Conservation (phyloP, 2,888 invertebrate genomes). For the Andrena minutula region DNA sequence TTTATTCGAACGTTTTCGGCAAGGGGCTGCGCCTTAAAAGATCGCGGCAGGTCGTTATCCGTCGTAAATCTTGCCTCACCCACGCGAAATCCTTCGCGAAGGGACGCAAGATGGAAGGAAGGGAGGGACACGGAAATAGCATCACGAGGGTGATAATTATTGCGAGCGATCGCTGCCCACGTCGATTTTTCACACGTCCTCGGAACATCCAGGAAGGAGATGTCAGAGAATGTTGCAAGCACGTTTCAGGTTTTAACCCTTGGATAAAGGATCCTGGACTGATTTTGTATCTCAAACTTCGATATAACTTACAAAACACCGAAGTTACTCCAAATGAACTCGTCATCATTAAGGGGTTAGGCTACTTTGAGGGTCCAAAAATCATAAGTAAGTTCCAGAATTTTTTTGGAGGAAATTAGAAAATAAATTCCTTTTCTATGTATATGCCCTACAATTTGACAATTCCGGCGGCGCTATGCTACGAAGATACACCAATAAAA, state of each 20-base stretch:
- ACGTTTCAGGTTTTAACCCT: neutral
- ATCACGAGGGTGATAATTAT: constrained; percentile 57
- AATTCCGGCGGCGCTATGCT: too few species aligned
- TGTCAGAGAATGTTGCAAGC: neutral
- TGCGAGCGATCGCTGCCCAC: constrained; percentile 5
- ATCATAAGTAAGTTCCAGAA: too few species aligned
- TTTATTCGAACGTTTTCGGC: constrained; percentile 36
- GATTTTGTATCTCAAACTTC: too few species aligned
- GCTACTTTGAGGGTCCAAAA: too few species aligned
- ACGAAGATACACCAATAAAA: too few species aligned
- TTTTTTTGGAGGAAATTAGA: too few species aligned
- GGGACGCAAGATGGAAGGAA: constrained; percentile 3
- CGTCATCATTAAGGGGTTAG: too few species aligned
- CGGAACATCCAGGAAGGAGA: neutral
- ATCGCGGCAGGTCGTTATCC: constrained; percentile 45
- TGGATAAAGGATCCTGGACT: neutral
- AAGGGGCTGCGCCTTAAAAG: constrained; percentile 39
- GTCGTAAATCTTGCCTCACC: constrained; percentile 56
- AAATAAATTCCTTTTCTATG: too few species aligned
- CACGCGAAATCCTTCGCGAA: constrained; percentile 48
- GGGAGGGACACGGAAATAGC: constrained; percentile 44
- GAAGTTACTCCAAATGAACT: too few species aligned
- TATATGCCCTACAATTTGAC: too few species aligned
- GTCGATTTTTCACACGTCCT: constrained; percentile 12
- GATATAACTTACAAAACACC: too few species aligned